Percentiles rank a stretch among this genome's conserved stretches.
phyloP scores from a whole-genome alignment of 1,140 invertebrate genomes.

The Psix sp. region DNA sequence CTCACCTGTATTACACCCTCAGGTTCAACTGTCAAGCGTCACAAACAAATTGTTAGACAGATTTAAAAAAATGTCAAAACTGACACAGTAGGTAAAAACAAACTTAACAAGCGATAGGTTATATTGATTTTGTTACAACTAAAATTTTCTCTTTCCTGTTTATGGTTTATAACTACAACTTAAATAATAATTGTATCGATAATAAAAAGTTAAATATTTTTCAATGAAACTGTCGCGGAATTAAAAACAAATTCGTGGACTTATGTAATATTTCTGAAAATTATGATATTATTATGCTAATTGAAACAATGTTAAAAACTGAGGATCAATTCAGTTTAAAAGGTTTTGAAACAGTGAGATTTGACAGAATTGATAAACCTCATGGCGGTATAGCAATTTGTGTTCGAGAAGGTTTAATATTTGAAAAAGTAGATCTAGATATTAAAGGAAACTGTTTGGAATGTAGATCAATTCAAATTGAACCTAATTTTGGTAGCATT shows the following conservation, averaged over 20 bases:
- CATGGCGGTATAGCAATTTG: conserved; percentile 36
- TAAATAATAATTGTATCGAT: too few species aligned
- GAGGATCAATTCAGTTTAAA: conserved; percentile 6
- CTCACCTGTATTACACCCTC: too few species aligned
- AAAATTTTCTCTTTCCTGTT: too few species aligned
- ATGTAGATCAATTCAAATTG: neutral
- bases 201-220: neutral
- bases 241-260: conserved; percentile 24
- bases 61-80: too few species aligned
- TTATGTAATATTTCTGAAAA: neutral
- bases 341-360: conserved; percentile 27
- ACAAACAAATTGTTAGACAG: too few species aligned
- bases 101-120: too few species aligned
- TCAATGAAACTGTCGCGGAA: conserved; percentile 22
- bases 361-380: conserved; percentile 8
- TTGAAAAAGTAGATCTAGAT: conserved; percentile 3
- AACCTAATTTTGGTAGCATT: conserved; percentile 1
- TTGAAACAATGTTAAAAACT: conserved; percentile 23
- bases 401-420: conserved; percentile 7
- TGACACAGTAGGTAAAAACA: too few species aligned
- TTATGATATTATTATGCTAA: conserved; percentile 31
- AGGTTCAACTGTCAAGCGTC: too few species aligned
- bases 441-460: conserved; percentile 6
- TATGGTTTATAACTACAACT: too few species aligned
- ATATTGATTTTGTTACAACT: too few species aligned